Evolutionary conservation across 2,888 invertebrate species (phyloP).

Genomic region (Agonopterix subpropinquella): DNA sequence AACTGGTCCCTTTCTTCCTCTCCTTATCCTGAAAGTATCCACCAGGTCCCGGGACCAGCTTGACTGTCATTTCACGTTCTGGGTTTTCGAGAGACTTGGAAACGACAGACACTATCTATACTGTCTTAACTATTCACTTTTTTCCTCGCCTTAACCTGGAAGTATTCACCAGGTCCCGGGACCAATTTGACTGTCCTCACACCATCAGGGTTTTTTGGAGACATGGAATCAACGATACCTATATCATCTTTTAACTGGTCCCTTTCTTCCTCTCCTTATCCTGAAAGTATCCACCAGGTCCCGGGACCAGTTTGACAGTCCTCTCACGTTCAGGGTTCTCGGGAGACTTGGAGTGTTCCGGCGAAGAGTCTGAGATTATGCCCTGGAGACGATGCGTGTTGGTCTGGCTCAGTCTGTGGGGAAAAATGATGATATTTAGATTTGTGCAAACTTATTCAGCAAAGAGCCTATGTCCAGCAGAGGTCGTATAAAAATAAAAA

Average conservation of each 20-base stretch:
- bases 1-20: conserved; percentile 26
- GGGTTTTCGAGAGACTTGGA: too few relatives aligned
- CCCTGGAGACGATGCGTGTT: conserved; percentile 62
- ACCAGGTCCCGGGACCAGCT: conserved; percentile 40
- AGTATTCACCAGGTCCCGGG: too few relatives aligned
- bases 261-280: conserved; percentile 42
- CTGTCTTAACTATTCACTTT: too few relatives aligned
- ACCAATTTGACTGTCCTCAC: too few relatives aligned
- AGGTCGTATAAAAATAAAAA: too few relatives aligned
- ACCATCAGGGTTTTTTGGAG: too few relatives aligned
- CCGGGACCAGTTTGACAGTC: conserved; percentile 39
- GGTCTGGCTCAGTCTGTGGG: conserved; percentile 51
- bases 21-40: conserved; percentile 54
- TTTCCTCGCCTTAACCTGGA: too few relatives aligned
- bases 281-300: conserved; percentile 51
- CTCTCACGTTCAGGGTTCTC: conserved; percentile 20
- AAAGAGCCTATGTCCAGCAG: too few relatives aligned
- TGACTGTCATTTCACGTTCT: too few relatives aligned
- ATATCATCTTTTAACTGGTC: conserved; percentile 1
- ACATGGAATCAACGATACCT: too few relatives aligned
- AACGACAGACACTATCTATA: too few relatives aligned
- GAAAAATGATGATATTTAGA: background rate
- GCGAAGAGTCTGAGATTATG: conserved; percentile 38
- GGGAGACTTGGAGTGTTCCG: conserved; percentile 23
- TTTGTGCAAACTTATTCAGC: background rate